A percentile compares a stretch with the other conserved stretches of the same genome.
These are phyloP conservation scores for Takifugu flavidus DNA, from an alignment of 2,113 vertebrate genomes.

Conservation along the genomic window DNA sequence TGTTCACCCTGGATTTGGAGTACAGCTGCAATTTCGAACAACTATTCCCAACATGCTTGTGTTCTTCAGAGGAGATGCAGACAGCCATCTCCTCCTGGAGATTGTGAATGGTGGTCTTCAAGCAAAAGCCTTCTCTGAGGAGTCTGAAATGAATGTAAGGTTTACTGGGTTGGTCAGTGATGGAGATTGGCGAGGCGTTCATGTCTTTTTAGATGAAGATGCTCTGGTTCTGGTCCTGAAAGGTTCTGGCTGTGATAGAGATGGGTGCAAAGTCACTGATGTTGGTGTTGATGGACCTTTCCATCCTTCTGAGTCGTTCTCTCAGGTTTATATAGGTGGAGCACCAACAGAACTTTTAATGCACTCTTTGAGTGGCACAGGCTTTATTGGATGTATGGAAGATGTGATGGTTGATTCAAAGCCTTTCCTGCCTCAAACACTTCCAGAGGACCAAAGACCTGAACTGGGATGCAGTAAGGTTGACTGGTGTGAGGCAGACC, in stretches of 20 bases:
- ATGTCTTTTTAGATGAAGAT: slow-evolving; percentile 48
- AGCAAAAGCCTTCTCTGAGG: slow-evolving; percentile 59
- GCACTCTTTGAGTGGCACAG: slow-evolving; percentile 46
- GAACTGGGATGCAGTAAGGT: slow-evolving; percentile 78
- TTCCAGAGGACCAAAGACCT: slow-evolving; percentile 26
- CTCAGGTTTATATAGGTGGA: slow-evolving; percentile 75
- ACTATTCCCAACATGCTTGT: slow-evolving; percentile 80
- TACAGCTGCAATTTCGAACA: slow-evolving; percentile 83
- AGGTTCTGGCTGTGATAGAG: slow-evolving; percentile 67
- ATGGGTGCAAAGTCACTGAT: slow-evolving; percentile 65
- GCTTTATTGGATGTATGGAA: slow-evolving; percentile 86
- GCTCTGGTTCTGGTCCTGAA: slow-evolving; percentile 73
- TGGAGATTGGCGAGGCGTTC: slow-evolving; percentile 80
- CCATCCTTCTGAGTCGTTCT: slow-evolving; percentile 36
- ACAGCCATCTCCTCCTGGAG: slow-evolving; percentile 76
- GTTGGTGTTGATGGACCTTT: slow-evolving; percentile 32
- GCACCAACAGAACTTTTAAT: slow-evolving; percentile 52
- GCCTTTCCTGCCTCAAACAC: slow-evolving; percentile 70
- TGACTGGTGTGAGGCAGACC: slow-evolving; percentile 80
- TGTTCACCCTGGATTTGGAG: slow-evolving; percentile 18
- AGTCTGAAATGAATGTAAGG: slow-evolving; percentile 39
- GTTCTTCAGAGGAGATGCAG: slow-evolving; percentile 71
- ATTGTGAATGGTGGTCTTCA: slow-evolving; percentile 72
- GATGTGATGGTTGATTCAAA: slow-evolving; percentile 78
- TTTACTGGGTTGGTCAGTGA: slow-evolving; percentile 73